phyloP scores from a whole-genome alignment of 2,113 vertebrate species.

The Sorex fumeus region DNA sequence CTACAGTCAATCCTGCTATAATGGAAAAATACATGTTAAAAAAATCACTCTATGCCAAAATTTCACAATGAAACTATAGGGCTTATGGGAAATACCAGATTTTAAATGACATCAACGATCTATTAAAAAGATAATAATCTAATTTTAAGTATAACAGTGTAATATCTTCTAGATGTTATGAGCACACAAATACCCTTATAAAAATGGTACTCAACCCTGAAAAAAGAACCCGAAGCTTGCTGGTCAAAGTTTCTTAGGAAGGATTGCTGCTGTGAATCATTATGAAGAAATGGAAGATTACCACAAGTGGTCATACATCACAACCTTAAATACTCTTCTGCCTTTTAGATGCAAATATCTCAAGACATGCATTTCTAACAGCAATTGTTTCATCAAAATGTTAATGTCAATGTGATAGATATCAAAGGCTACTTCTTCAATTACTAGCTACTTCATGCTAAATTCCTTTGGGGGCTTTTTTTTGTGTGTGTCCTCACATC shows the following conservation, averaged over 20 bases:
- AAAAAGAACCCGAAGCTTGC: not conserved
- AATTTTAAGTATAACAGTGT: not conserved
- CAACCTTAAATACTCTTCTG: not conserved
- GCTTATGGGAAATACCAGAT: not conserved
- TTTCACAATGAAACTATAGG: not conserved
- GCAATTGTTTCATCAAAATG: not conserved
- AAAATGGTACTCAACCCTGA: not conserved
- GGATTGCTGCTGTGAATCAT: not conserved
- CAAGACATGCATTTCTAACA: not conserved
- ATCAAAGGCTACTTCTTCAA: not conserved
- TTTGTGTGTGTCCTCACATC: not conserved
- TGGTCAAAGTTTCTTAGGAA: not conserved
- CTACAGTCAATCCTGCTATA: not conserved
- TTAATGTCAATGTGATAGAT: not conserved
- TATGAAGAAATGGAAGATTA: not conserved
- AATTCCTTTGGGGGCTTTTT: not conserved
- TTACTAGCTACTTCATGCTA: not conserved
- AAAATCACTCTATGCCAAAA: conserved; percentile 18
- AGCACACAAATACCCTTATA: conserved; percentile 12
- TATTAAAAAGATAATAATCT: not conserved
- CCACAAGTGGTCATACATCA: not conserved
- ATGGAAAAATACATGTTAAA: not conserved
- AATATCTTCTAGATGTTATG: not conserved
- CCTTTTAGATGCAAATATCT: not conserved
- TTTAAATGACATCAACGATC: not conserved